A percentile compares a stretch with the other conserved stretches of the same genome.
phyloP scores from a whole-genome alignment of 2,113 vertebrate species.

The Oreocharis arfaki region DNA sequence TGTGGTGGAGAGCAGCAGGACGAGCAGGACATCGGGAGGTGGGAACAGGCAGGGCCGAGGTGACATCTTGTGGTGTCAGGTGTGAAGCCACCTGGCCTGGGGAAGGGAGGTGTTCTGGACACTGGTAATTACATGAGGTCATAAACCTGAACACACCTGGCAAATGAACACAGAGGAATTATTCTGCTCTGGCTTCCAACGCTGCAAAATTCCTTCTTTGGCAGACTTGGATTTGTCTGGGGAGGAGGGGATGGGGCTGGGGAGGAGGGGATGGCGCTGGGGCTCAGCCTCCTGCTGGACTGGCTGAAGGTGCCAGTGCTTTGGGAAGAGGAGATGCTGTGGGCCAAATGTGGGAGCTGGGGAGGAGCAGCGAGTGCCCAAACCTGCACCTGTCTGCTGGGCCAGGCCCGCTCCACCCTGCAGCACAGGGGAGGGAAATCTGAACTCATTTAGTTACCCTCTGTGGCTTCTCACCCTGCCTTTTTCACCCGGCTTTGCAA shows the following conservation, averaged over 20 bases:
- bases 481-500: background rate
- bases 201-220: background rate
- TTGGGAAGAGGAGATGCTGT: rapidly evolving
- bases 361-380: background rate
- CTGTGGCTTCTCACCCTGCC: background rate
- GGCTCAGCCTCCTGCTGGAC: background rate
- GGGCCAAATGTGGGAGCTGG: background rate
- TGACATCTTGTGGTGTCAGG: background rate
- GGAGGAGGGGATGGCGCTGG: background rate
- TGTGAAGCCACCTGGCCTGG: background rate
- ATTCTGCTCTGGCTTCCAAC: background rate
- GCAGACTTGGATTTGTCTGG: background rate
- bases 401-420: background rate
- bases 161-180: background rate
- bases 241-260: background rate
- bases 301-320: background rate
- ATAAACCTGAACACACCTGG: background rate
- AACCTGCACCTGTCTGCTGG: background rate
- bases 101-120: background rate
- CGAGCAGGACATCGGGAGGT: background rate
- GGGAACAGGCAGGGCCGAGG: background rate
- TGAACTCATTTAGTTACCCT: background rate
- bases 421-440: background rate
- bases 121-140: background rate
- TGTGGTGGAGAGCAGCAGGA: background rate